Conservation (phyloP, 2,113 vertebrate species). For the Aphelocoma coerulescens region DNA sequence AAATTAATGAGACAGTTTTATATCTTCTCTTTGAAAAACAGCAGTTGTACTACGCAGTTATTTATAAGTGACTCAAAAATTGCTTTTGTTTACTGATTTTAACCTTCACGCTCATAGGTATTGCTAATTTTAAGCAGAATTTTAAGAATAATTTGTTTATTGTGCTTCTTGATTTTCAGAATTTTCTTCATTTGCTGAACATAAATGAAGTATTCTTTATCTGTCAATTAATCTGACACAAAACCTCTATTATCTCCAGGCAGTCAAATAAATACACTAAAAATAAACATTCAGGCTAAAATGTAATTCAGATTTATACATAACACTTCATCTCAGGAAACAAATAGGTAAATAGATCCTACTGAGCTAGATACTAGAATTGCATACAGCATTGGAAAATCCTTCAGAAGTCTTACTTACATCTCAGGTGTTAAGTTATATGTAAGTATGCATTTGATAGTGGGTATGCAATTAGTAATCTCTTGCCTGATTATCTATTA, state of each 20-base stretch:
- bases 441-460: neutral
- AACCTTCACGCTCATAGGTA: neutral
- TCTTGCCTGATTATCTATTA: neutral
- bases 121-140: neutral
- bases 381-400: neutral
- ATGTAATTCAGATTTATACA: neutral
- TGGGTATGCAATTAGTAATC: neutral
- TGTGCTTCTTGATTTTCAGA: constrained; percentile 7
- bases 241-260: neutral
- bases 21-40: neutral
- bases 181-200: neutral
- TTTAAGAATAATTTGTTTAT: neutral
- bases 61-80: neutral
- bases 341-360: neutral
- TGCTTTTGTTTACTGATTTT: neutral
- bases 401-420: neutral
- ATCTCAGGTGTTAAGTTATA: neutral
- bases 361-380: neutral
- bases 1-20: neutral
- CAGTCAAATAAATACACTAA: neutral
- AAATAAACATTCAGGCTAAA: constrained; percentile 4
- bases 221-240: neutral
- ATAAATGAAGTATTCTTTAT: neutral
- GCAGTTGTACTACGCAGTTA: neutral
- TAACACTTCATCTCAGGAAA: neutral